Conservation (phyloP, 2,797 vertebrate genomes). For the Chromobotia macracanthus region DNA sequence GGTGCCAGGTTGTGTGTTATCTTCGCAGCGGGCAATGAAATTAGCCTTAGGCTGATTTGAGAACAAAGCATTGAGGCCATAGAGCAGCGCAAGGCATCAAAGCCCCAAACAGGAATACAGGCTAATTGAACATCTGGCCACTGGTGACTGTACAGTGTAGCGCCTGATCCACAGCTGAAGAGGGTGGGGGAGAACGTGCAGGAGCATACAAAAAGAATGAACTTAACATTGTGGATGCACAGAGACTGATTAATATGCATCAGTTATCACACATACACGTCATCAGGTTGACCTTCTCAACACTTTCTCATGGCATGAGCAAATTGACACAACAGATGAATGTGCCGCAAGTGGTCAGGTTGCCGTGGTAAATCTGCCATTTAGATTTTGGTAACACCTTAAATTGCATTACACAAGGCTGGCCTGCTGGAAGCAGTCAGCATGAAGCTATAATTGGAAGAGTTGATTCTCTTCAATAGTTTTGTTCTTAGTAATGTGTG, state of each 20-base stretch:
- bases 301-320: slow-evolving; percentile 17
- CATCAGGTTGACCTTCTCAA: slow-evolving; percentile 45
- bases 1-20: slow-evolving; percentile 58
- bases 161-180: slow-evolving; percentile 38
- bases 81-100: slow-evolving; percentile 59
- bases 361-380: neutral
- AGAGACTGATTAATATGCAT: slow-evolving; percentile 49
- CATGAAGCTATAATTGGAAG: slow-evolving; percentile 23
- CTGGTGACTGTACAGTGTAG: slow-evolving; percentile 44
- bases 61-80: slow-evolving; percentile 57
- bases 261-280: slow-evolving; percentile 37
- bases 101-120: slow-evolving; percentile 58
- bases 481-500: slow-evolving; percentile 22
- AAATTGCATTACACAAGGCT: slow-evolving; percentile 20
- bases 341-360: neutral
- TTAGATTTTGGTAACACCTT: neutral
- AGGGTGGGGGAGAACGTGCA: slow-evolving; percentile 8
- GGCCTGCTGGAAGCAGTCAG: slow-evolving; percentile 20
- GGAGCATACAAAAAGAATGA: slow-evolving; percentile 15
- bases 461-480: neutral
- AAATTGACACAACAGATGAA: slow-evolving; percentile 34
- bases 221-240: slow-evolving; percentile 40
- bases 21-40: slow-evolving; percentile 47
- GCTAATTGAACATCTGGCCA: slow-evolving; percentile 64
- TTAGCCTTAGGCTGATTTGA: slow-evolving; percentile 57